Evolutionary conservation across 2,888 invertebrate genomes (phyloP).

Genomic region (Lycia hirtaria): DNA sequence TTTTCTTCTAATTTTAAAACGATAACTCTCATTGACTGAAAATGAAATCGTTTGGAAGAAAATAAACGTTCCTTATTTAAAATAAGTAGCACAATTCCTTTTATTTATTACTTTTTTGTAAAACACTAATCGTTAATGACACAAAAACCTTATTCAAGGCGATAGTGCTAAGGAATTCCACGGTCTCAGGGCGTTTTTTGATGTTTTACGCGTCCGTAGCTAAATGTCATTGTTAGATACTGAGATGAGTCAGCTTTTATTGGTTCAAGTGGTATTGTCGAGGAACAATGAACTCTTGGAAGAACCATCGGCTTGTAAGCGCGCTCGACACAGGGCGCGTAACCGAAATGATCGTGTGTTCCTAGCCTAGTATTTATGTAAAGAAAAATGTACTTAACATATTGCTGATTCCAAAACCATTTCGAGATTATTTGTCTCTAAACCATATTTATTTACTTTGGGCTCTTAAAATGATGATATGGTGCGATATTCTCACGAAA

Average conservation of each 20-base stretch:
- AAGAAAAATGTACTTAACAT: too few species aligned
- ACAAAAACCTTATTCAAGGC: conserved; percentile 49
- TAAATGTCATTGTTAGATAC: conserved; percentile 68
- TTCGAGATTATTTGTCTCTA: too few species aligned
- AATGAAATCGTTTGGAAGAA: not conserved
- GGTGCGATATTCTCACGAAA: too few species aligned
- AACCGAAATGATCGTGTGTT: too few species aligned
- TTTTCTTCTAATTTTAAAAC: too few species aligned
- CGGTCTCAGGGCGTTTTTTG: conserved; percentile 77
- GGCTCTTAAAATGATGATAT: too few species aligned
- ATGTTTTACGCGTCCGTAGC: conserved; percentile 68
- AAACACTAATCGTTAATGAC: conserved; percentile 30
- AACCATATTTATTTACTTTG: too few species aligned
- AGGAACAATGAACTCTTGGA: conserved; percentile 17
- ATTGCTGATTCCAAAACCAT: too few species aligned
- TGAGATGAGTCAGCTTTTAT: conserved; percentile 31
- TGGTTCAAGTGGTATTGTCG: conserved; percentile 21
- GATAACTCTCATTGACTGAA: too few species aligned
- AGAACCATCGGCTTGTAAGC: conserved; percentile 3
- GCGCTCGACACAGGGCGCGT: too few species aligned
- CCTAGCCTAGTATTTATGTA: too few species aligned
- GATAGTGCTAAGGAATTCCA: conserved; percentile 66
- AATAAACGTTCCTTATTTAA: not conserved
- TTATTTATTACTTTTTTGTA: conserved; percentile 1
- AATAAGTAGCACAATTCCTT: not conserved